These are phyloP conservation scores for Drosophila nasuta DNA, from an alignment of 1,140 invertebrate genomes.

Conservation along the genomic window DNA sequence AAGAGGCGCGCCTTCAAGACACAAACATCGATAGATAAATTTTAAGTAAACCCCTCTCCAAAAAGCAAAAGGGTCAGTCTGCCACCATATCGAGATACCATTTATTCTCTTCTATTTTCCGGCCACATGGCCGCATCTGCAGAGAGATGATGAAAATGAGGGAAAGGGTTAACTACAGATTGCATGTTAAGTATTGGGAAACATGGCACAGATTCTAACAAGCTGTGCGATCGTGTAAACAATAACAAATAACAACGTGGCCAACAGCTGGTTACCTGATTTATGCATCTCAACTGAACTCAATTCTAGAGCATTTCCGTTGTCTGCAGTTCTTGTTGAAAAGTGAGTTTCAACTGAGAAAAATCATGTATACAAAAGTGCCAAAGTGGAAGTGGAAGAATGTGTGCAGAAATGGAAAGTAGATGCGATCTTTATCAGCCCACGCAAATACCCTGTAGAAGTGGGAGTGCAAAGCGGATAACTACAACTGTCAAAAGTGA, in stretches of 20 bases:
- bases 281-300: constrained; percentile 44
- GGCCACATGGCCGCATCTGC: constrained; percentile 72
- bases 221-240: constrained; percentile 52
- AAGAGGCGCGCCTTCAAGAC: constrained; percentile 29
- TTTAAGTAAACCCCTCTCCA: constrained; percentile 8
- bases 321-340: constrained; percentile 2
- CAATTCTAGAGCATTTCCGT: constrained; percentile 43
- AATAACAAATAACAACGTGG: constrained; percentile 35
- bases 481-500: too few species aligned
- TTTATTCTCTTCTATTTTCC: constrained; percentile 35
- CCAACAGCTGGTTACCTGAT: constrained; percentile 51
- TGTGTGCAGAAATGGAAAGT: constrained; percentile 17
- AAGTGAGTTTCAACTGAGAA: background rate
- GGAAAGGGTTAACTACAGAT: constrained; percentile 12
- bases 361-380: background rate
- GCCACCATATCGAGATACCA: constrained; percentile 21
- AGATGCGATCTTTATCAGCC: background rate
- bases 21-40: constrained; percentile 27
- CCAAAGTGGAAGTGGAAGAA: too few species aligned
- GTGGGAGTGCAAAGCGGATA: background rate
- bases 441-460: background rate
- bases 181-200: constrained; percentile 25
- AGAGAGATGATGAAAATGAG: background rate
- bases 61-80: constrained; percentile 57
- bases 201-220: constrained; percentile 57